Conservation (phyloP, 1,140 invertebrate species). For the Drosophila ohnishii region DNA sequence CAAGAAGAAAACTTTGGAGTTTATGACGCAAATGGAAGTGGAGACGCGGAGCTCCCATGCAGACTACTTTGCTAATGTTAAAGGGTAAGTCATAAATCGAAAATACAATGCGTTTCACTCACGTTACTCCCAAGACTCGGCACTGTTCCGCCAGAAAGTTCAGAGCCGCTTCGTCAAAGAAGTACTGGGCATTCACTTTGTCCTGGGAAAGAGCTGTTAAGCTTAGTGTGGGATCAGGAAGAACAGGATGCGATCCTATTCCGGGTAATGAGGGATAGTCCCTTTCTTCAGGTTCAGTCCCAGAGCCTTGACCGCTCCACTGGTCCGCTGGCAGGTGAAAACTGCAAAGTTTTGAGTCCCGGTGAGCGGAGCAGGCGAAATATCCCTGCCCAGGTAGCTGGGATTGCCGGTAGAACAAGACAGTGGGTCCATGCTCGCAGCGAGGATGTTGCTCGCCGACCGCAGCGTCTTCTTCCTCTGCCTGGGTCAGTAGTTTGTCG, state of each 20-base stretch:
- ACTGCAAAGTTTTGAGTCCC: constrained; percentile 88
- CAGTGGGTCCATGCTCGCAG: constrained; percentile 66
- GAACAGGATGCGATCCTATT: neutral
- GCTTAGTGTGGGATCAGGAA: constrained; percentile 84
- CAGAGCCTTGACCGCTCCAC: constrained; percentile 22
- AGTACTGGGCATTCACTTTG: constrained; percentile 90
- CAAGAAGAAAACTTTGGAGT: constrained; percentile 87
- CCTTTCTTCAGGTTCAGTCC: neutral
- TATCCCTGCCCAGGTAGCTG: constrained; percentile 84
- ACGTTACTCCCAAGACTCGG: constrained; percentile 84
- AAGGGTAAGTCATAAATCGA: neutral
- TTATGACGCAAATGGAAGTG: constrained; percentile 86
- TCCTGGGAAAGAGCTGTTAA: constrained; percentile 86
- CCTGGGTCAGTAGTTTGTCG: constrained; percentile 48
- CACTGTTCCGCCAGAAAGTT: constrained; percentile 84
- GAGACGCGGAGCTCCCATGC: constrained; percentile 90
- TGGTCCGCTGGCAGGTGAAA: constrained; percentile 49
- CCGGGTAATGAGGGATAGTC: constrained; percentile 22
- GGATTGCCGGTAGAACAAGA: constrained; percentile 65
- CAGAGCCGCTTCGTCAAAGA: constrained; percentile 86
- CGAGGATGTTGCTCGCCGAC: constrained; percentile 38
- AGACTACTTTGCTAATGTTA: constrained; percentile 86
- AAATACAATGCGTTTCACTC: constrained; percentile 8
- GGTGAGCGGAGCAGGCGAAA: constrained; percentile 91
- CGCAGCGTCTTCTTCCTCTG: constrained; percentile 39